phyloP scores from a whole-genome alignment of 2,888 invertebrate species.

The Leucania comma region DNA sequence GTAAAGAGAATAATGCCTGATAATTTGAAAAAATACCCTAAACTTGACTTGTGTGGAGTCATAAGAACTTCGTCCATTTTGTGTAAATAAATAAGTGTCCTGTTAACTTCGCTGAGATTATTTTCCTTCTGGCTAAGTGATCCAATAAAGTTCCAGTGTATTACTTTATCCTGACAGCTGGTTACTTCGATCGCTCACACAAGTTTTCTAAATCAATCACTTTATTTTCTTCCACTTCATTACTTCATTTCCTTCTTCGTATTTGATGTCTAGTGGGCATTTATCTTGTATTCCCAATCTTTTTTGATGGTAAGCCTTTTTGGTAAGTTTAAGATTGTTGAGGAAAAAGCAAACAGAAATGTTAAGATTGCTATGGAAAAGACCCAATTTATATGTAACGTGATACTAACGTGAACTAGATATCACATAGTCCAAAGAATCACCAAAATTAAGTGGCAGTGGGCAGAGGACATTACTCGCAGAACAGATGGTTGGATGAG shows the following conservation, averaged over 20 bases:
- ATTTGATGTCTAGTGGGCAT: slow-evolving; percentile 16
- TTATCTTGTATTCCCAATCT: not conserved
- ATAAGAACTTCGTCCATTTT: slow-evolving; percentile 25
- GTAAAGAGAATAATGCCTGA: not conserved
- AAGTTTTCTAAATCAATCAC: slow-evolving; percentile 61
- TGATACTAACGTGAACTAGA: too few species aligned
- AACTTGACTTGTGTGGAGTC: not conserved
- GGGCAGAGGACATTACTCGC: too few species aligned
- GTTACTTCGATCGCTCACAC: slow-evolving; percentile 47
- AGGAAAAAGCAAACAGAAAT: too few species aligned
- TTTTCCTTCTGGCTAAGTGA: slow-evolving; percentile 21
- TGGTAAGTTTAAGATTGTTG: too few species aligned
- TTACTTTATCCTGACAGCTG: slow-evolving; percentile 50
- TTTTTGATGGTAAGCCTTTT: too few species aligned
- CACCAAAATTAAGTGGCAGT: too few species aligned
- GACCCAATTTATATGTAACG: too few species aligned
- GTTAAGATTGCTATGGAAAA: too few species aligned
- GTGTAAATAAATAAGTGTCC: slow-evolving; percentile 29
- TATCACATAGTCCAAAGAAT: too few species aligned
- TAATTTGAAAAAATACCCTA: not conserved
- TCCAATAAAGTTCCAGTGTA: slow-evolving; percentile 41
- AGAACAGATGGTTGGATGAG: too few species aligned
- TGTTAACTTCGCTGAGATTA: slow-evolving; percentile 36
- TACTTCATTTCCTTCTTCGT: slow-evolving; percentile 39
- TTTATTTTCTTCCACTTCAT: slow-evolving; percentile 40